Percentiles rank a stretch among this genome's conserved stretches.
Conservation (phyloP, 2,888 invertebrate genomes). For the Neria commutata region DNA sequence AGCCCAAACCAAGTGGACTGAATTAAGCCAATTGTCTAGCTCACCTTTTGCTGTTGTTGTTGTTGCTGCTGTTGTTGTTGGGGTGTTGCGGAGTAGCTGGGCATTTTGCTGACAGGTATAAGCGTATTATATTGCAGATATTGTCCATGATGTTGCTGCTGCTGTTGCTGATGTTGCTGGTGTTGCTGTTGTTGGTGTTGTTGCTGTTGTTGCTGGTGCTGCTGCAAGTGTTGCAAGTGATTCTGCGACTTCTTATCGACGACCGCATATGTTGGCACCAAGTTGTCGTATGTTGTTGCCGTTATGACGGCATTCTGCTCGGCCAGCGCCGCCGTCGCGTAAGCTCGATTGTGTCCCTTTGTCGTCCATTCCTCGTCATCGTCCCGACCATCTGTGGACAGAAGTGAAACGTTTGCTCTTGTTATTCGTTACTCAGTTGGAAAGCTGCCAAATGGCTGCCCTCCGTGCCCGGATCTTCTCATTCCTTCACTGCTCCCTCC, state of each 20-base stretch:
- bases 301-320: conserved; percentile 61
- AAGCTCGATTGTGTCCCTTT: conserved; percentile 57
- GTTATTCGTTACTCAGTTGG: not conserved
- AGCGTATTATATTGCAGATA: conserved; percentile 61
- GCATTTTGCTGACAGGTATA: conserved; percentile 61
- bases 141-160: conserved; percentile 48
- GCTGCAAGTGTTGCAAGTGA: conserved; percentile 40
- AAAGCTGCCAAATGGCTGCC: too few relatives aligned
- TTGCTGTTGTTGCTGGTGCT: conserved; percentile 37
- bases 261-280: conserved; percentile 58
- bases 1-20: too few relatives aligned
- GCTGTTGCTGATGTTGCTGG: conserved; percentile 37
- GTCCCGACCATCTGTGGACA: conserved; percentile 57
- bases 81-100: conserved; percentile 48
- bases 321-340: conserved; percentile 61
- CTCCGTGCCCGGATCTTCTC: too few relatives aligned
- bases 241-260: conserved; percentile 56
- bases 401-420: not conserved
- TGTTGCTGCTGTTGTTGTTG: conserved; percentile 50
- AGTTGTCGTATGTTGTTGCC: conserved; percentile 57
- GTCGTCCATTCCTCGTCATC: conserved; percentile 62
- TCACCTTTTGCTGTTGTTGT: conserved; percentile 42
- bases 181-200: conserved; percentile 33
- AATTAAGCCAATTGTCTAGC: too few relatives aligned
- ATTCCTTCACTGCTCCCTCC: not conserved